These are phyloP conservation scores for Aphidius colemani DNA, from an alignment of 2,888 invertebrate genomes.

Conservation along the genomic window DNA sequence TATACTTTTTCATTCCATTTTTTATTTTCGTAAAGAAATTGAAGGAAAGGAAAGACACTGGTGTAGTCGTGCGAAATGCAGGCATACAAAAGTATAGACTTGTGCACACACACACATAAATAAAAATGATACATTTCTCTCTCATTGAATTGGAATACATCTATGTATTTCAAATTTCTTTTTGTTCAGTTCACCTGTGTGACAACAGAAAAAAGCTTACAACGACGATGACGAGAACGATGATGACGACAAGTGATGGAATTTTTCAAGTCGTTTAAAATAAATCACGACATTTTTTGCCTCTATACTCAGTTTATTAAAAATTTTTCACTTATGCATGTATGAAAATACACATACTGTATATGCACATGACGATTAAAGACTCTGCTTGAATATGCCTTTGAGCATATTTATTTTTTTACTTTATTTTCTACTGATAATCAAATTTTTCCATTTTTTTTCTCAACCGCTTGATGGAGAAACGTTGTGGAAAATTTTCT, in stretches of 20 bases:
- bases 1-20: constrained; percentile 4
- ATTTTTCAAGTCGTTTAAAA: no score
- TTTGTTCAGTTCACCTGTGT: no score
- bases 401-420: not conserved
- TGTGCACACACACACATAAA: constrained; percentile 24
- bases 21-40: no score
- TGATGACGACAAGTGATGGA: not conserved
- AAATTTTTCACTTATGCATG: constrained; percentile 34
- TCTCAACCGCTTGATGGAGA: constrained; percentile 6
- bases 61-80: constrained; percentile 7
- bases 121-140: constrained; percentile 36
- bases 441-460: constrained; percentile 14
- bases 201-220: no score
- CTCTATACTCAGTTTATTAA: constrained; percentile 27
- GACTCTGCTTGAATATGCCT: constrained; percentile 7
- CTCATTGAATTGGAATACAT: constrained; percentile 34
- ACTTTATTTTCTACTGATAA: constrained; percentile 15
- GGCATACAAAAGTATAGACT: not conserved
- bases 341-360: constrained; percentile 8
- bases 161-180: no score
- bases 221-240: constrained; percentile 18
- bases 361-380: constrained; percentile 26
- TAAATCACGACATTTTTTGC: not conserved
- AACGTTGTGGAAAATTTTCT: constrained; percentile 6
- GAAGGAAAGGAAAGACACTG: no score